Base-by-base conservation (phyloP, 23 tunicate genomes). In the Halocynthia aurantium region DNA sequence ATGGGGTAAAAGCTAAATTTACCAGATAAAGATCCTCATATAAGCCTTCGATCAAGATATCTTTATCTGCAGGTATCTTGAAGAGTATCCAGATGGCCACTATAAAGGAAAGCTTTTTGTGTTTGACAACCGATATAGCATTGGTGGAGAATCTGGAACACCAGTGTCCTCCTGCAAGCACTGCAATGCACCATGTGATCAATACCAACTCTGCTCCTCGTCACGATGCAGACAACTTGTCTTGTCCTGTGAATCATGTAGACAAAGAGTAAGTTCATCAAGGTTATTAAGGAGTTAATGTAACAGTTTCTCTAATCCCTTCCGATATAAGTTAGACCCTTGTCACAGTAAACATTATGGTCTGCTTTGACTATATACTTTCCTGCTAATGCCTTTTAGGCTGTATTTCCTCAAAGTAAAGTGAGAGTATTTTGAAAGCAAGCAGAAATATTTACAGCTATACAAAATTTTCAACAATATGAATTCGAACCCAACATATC, bases 51-150 rank as follows among this genome's bases (percentile, higher is more conserved):
- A n/a, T n/a, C n/a, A n/a, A n/a, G n/a, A n/a, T n/a, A n/a, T 65
- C 31, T 11, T 65, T 8, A 51, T 72, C 62, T 81, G 5, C 75
- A 87, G 93, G 62, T 89, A 89, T 73, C 72, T 89, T 52, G 96
- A 89, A 76, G 62, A 89, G 71, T 89, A 80, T 70, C 96, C 96
- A 6, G 72, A 84, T 62, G 87, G 84, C 22, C 67, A 77, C 71
- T 89, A 70, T 58, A 81, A 84, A 63, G 96, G 96, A 55, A 86
- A 85, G 31, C 79, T 89, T 52, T 89, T 89, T 61, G 96, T 89
- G 51, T 89, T 89, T 76, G 96, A 89, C 64, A 84, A 89, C 19
- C 81, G 96, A 22, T 89, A 70, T 73, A 69, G 84, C 55, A 80
- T 86, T 53, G 77, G 76, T 6, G 75, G 75, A 50, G 72, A 67